Evolutionary conservation across 37 sponge, comb jelly and placozoan genomes (phyloP), one percentile per base, ranked within the genome.

Genomic region (Halisarca cf. caerulea): DNA sequence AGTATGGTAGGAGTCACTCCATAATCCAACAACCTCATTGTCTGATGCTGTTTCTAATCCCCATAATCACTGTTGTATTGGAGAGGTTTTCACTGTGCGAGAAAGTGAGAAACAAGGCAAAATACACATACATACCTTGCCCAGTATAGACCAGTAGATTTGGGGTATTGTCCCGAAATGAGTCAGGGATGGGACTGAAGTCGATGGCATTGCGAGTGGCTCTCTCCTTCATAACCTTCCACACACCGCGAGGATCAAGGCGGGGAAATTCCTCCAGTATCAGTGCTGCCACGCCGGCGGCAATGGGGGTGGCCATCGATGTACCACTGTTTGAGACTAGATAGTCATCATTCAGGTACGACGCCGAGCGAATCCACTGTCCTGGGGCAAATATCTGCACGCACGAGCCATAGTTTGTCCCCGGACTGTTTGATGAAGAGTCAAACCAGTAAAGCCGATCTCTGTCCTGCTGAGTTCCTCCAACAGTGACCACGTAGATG

Each of bases 381-480:
- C 82, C 82, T 1, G 82, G 82, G 38, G 82, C 82, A 81, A 81
- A 81, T 2, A 81, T 59, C 24, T 81, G 38, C 9, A 81, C 82
- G 60, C 82, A 81, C 2, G 21, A 4, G 11, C 82, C 82, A 81
- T 81, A 81, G 42, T 81, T 81, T 21, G 62, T 81, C 8, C 82
- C 82, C 32, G 77, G 77, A 44, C 77, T 74, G 21, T 6, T 74
- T 17, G 42, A 74, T 11, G 2, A 54, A 23, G 62, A 38, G 2
- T 21, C 34, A 34, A 61, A 60, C 45, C 62, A 60, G 42, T 62
- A 81, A 0, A 81, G 82, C 35, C 24, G 15, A 59, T 81, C 82
- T 6, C 44, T 37, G 0, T 59, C 42, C 40, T 61, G 5, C 62
- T 81, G 39, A 3, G 64, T 81, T 21, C 42, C 82, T 7, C 82